Conservation (phyloP, 2,888 invertebrate genomes). For the Cosmia trapezina region DNA sequence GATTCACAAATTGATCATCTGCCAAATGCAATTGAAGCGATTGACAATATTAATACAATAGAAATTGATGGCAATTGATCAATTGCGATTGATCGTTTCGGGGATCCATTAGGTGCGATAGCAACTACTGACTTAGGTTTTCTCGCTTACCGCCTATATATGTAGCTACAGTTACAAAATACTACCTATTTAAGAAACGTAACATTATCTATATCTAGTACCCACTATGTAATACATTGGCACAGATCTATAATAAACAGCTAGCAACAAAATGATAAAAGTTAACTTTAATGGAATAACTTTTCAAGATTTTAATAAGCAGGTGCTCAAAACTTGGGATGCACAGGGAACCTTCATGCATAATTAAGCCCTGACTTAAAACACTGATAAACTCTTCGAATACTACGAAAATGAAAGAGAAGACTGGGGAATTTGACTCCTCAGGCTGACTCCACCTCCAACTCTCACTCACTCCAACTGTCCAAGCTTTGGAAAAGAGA, state of each 20-base stretch:
- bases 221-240: slow-evolving; percentile 28
- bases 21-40: too few species aligned
- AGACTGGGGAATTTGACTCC: not conserved
- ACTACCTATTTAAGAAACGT: slow-evolving; percentile 29
- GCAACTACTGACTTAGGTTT: not conserved
- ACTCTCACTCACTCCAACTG: not conserved
- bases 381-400: not conserved
- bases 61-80: too few species aligned
- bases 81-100: too few species aligned
- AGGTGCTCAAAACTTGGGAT: not conserved
- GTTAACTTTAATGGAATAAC: slow-evolving; percentile 35
- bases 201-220: slow-evolving; percentile 20
- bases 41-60: too few species aligned
- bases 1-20: too few species aligned
- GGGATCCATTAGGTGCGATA: too few species aligned
- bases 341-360: not conserved
- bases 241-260: slow-evolving; percentile 43
- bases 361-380: not conserved
- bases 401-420: not conserved
- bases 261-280: slow-evolving; percentile 34
- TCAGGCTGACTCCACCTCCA: too few species aligned
- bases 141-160: not conserved
- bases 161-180: slow-evolving; percentile 16
- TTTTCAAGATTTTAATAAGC: slow-evolving; percentile 40
- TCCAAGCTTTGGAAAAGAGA: not conserved